phyloP scores from a whole-genome alignment of 2,888 invertebrate genomes.

The Belgica antarctica region DNA sequence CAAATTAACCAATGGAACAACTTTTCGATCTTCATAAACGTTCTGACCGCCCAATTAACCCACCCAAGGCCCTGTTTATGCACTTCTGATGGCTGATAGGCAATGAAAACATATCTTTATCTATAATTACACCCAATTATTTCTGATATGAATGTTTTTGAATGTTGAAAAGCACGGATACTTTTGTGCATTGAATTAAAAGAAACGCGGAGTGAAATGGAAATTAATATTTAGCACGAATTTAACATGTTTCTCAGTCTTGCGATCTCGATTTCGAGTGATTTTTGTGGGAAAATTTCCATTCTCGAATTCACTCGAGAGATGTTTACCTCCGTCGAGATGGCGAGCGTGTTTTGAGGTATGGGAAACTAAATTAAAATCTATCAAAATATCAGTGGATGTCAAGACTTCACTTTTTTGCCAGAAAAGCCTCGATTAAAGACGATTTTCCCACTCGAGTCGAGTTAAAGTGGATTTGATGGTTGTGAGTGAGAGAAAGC shows the following conservation, averaged over 20 bases:
- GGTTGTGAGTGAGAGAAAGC: not conserved
- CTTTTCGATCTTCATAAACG: too few relatives aligned
- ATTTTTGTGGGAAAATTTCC: constrained; percentile 42
- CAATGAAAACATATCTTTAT: constrained; percentile 43
- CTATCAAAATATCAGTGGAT: constrained; percentile 1
- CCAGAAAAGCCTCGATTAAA: not conserved
- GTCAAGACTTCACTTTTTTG: not conserved
- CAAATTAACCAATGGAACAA: too few relatives aligned
- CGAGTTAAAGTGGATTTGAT: too few relatives aligned
- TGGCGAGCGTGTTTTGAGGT: not conserved
- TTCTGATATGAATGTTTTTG: constrained; percentile 34
- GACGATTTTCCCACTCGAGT: not conserved
- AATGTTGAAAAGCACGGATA: too few relatives aligned
- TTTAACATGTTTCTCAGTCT: not conserved
- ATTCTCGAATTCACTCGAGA: not conserved
- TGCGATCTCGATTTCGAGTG: constrained; percentile 16
- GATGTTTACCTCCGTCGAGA: not conserved
- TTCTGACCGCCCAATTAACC: too few relatives aligned
- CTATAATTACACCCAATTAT: constrained; percentile 44
- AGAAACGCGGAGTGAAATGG: constrained; percentile 35
- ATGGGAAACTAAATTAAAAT: constrained; percentile 27
- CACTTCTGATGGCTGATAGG: constrained; percentile 30
- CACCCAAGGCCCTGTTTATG: too few relatives aligned
- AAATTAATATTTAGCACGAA: constrained; percentile 43
- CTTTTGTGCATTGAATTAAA: constrained; percentile 5